phyloP scores from a whole-genome alignment of 2,888 invertebrate genomes.

The Ametastegia equiseti region DNA sequence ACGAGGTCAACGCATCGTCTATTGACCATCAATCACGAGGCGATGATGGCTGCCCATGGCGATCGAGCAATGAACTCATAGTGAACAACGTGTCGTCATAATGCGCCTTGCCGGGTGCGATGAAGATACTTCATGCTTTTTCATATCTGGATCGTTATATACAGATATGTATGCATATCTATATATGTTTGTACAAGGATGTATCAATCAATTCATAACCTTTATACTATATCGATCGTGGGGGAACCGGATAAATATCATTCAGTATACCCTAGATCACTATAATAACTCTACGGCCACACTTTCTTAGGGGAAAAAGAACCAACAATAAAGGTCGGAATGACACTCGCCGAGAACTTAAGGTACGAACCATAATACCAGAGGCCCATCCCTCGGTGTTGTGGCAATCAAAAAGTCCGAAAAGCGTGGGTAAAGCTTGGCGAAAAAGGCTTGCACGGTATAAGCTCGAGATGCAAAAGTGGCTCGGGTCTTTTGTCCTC shows the following conservation, averaged over 20 bases:
- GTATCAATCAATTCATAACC: constrained; percentile 28
- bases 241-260: constrained; percentile 28
- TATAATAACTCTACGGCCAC: not conserved
- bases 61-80: constrained; percentile 47
- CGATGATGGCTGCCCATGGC: constrained; percentile 50
- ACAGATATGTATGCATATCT: too few species aligned
- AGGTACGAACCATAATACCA: not conserved
- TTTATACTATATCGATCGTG: constrained; percentile 32
- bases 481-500: constrained; percentile 27
- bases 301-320: not conserved
- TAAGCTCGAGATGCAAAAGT: constrained; percentile 34
- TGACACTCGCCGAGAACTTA: not conserved
- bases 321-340: not conserved
- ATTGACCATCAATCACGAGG: constrained; percentile 48
- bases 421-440: constrained; percentile 24
- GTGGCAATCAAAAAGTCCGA: constrained; percentile 19
- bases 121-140: constrained; percentile 44
- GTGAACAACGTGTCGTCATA: constrained; percentile 42
- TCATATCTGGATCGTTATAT: constrained; percentile 28
- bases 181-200: too few species aligned
- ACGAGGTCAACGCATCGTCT: constrained; percentile 40
- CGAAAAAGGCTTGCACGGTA: not conserved
- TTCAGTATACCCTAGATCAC: not conserved
- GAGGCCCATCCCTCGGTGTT: not conserved
- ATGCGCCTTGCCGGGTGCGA: constrained; percentile 15